Evolutionary conservation across 2,113 vertebrate species (phyloP).

Genomic region (Anolis sagrei): DNA sequence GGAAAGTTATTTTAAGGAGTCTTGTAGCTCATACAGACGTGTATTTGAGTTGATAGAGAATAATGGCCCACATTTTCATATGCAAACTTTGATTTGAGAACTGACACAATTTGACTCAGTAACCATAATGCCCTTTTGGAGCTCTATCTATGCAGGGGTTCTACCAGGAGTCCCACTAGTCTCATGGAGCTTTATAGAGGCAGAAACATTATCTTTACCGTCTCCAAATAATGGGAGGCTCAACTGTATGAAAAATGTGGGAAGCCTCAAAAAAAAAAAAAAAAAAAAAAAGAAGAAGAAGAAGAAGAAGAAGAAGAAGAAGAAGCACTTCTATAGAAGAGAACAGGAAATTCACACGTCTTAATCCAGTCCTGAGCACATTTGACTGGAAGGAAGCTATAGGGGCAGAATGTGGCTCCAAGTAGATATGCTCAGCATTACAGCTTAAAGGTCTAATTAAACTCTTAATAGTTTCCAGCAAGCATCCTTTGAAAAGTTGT

Average conservation of each 20-base stretch:
- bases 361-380: background rate
- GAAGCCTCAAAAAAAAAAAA: background rate
- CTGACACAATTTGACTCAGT: too few relatives aligned
- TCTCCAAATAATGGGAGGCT: background rate
- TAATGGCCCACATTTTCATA: too few relatives aligned
- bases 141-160: background rate
- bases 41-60: too few relatives aligned
- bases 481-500: constrained; percentile 18
- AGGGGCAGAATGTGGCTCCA: background rate
- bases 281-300: too few relatives aligned
- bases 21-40: too few relatives aligned
- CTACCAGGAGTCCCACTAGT: background rate
- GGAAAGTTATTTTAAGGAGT: too few relatives aligned
- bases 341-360: background rate
- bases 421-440: background rate
- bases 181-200: background rate
- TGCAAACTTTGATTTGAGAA: too few relatives aligned
- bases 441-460: constrained; percentile 21
- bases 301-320: too few relatives aligned
- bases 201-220: background rate
- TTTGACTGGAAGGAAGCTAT: background rate
- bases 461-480: constrained; percentile 14
- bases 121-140: background rate
- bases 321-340: background rate
- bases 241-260: background rate